phyloP scores from a whole-genome alignment of 2,888 invertebrate species.

The Anthrax anthrax region DNA sequence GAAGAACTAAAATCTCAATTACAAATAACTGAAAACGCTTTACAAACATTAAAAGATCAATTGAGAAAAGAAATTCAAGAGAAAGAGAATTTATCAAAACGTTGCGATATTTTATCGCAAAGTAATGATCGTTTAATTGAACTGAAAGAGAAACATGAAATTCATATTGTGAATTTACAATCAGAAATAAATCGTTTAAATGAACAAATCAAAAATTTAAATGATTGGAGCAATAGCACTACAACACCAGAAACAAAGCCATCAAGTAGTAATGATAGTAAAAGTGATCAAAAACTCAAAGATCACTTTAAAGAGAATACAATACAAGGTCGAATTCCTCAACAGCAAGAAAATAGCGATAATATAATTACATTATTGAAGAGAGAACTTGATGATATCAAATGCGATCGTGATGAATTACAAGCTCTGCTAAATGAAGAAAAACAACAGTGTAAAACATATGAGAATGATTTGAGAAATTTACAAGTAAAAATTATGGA shows the following conservation, averaged over 20 bases:
- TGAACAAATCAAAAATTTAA: slow-evolving; percentile 45
- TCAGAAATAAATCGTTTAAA: slow-evolving; percentile 54
- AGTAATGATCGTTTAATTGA: slow-evolving; percentile 66
- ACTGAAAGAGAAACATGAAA: slow-evolving; percentile 67
- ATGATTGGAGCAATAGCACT: slow-evolving; percentile 36
- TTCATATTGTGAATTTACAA: slow-evolving; percentile 57
- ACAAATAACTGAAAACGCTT: slow-evolving; percentile 46
- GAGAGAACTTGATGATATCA: slow-evolving; percentile 42
- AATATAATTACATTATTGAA: slow-evolving; percentile 36
- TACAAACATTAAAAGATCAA: slow-evolving; percentile 44
- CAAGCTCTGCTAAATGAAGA: slow-evolving; percentile 42
- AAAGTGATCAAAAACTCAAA: neutral
- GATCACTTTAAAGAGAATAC: neutral
- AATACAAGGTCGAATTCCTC: neutral
- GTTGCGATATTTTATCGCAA: slow-evolving; percentile 55
- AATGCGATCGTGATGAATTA: slow-evolving; percentile 46
- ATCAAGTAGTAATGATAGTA: neutral
- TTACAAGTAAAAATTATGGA: slow-evolving; percentile 20
- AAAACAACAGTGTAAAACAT: slow-evolving; percentile 26
- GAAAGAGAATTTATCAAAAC: slow-evolving; percentile 51
- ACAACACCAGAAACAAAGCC: too few relatives aligned
- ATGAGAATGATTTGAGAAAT: slow-evolving; percentile 20
- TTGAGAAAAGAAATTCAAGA: slow-evolving; percentile 48
- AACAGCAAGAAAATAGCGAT: slow-evolving; percentile 5
- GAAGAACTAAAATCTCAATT: slow-evolving; percentile 64